Base-by-base conservation (phyloP, 2,113 vertebrate species). In the Arenaria interpres region DNA sequence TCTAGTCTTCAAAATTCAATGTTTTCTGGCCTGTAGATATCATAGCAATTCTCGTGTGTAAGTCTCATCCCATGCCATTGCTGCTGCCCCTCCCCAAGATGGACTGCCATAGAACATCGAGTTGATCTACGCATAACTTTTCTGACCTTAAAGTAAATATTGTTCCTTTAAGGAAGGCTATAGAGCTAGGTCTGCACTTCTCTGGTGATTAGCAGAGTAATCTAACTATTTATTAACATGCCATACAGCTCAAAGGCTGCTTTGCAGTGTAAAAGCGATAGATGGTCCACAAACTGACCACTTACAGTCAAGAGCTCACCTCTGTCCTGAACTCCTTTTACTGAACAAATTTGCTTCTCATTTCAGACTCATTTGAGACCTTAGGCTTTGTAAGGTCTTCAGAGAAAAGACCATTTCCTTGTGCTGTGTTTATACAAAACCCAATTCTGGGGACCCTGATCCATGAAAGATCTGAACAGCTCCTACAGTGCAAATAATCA, bases 321-420 rank as follows among this genome's bases (percentile, higher is more conserved):
- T 86, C 77, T 75, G 24, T 71, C 72, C 63, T 67, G 8, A 67
- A 43, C 68, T 91, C 18, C 45, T 83, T 63, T 63, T 60, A 56
- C 35, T 88, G 77, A 85, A 76, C 78, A 78, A 50, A 72, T 96
- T 89, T 90, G 12, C 59, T 85, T 88, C 92, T 95, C n/a, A 63
- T 93, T 93, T 88, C 50, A 46, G 54, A 41, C 41, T 93, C 27
- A 39, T 80, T 81, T 83, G 41, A 90, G 66, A 78, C 53, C 60
- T 60, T 72, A 60, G 22, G 64, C 22, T 87, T 7, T 84, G 30
- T 62, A 75, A 85, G 48, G 37, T 87, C 73, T 89, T 93, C 84
- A 85, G 35, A 90, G 53, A 81, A 92, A 89, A 84, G 66, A 69
- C 56, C n/a, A 62, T 89, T 90, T 79, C 45, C 30, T 79, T 73